Evolutionary conservation across 1,140 invertebrate genomes (phyloP), one percentile per base, ranked within the genome.

Genomic region (Steinernema khuongi): DNA sequence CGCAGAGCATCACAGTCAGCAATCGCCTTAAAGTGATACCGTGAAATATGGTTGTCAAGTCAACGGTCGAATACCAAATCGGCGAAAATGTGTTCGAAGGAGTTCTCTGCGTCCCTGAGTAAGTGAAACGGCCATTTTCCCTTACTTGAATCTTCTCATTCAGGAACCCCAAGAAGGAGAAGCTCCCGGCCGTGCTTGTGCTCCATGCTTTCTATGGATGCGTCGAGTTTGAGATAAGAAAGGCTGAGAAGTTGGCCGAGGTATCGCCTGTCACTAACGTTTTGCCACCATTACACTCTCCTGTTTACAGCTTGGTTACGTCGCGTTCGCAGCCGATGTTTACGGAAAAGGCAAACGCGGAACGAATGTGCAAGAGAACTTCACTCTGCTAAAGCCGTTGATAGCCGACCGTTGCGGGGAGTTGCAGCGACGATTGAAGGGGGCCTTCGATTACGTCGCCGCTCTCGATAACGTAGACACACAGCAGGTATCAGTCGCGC

Each of bases 261-360:
- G 79, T 80, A n/a, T n/a, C n/a, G 32, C 7, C 67, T 30, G 31
- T 1, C 71, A 33, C 28, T 28, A 60, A 29, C 66, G 28, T 22
- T 31, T 18, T 17, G 19, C 18, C 26, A 19, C 17, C 22, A 22
- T 67, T 75, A 26, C 29, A 68, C 2, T 17, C 72, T 67, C 7
- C 30, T 50, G 31, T 31, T 74, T 83, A 66, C 41, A 81, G 80
- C 67, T 83, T 32, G 81, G 81, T 11, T 83, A 73, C 71, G 67
- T 84, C 31, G 79, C 74, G 1, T 80, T 83, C 71, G 80, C 77
- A n/a, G 72, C 70, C 19, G 82, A 83, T 74, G 75, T 82, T 31
- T 83, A 82, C 50, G 81, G 81, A 31, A 84, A 84, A 75, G 82
- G 76, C 1, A 67, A 73, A 28, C 28, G 73, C 43, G 68, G 50